Evolutionary conservation across 2,113 vertebrate species (phyloP).

Genomic region (Silurus meridionalis): DNA sequence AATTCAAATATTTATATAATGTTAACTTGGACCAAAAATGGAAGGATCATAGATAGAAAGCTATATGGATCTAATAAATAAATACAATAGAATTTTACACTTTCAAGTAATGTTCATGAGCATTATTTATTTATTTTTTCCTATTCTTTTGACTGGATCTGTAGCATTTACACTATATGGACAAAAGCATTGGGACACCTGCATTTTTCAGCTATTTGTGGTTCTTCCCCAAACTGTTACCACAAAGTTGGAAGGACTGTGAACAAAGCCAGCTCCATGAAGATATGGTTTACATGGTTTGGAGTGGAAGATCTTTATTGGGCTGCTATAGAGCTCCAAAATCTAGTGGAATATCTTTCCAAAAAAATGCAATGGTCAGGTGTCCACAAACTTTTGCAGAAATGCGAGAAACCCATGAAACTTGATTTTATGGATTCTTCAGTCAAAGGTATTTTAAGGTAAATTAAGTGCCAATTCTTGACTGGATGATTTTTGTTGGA

Average conservation of each 20-base stretch:
- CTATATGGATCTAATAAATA: background rate
- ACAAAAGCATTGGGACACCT: background rate
- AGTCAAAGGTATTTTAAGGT: background rate
- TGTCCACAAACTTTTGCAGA: too few relatives aligned
- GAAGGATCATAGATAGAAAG: background rate
- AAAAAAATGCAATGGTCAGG: too few relatives aligned
- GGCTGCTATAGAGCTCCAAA: too few relatives aligned
- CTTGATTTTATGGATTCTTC: background rate
- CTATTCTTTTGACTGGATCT: background rate
- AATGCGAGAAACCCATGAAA: background rate
- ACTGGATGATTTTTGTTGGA: background rate
- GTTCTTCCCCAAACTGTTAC: too few relatives aligned
- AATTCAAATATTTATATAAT: background rate
- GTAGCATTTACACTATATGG: background rate
- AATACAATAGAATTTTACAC: background rate
- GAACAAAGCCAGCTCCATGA: too few relatives aligned
- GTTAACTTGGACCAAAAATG: background rate
- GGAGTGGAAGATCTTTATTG: too few relatives aligned
- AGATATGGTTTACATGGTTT: too few relatives aligned
- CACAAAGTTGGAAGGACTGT: too few relatives aligned
- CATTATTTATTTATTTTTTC: background rate
- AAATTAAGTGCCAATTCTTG: background rate
- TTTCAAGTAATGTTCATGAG: background rate
- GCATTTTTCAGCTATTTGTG: background rate
- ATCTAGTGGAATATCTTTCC: too few relatives aligned